These are phyloP conservation scores for Solea senegalensis DNA, from an alignment of 2,113 vertebrate species.

Conservation along the genomic window DNA sequence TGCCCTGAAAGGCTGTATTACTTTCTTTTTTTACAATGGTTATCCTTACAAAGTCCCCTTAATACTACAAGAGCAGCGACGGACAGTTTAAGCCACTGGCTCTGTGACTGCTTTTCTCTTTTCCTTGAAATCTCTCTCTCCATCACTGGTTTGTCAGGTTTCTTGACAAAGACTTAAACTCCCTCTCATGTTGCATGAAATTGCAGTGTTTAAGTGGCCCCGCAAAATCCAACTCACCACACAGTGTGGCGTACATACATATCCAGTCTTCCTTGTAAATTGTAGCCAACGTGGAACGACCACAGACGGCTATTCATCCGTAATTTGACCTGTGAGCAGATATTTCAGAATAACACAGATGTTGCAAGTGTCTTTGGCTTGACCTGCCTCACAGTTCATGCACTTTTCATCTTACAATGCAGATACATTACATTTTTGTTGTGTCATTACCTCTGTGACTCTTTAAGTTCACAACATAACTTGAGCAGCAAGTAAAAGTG, in stretches of 20 bases:
- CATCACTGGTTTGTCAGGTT: neutral
- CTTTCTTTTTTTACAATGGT: slow-evolving; percentile 43
- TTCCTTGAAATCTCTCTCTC: neutral
- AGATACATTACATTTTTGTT: too few relatives aligned
- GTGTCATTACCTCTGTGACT: too few relatives aligned
- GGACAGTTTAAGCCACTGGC: neutral
- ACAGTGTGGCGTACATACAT: neutral
- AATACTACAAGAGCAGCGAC: slow-evolving; percentile 27
- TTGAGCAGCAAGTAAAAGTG: too few relatives aligned
- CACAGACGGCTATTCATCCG: neutral
- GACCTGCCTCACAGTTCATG: too few relatives aligned
- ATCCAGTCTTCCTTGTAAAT: too few relatives aligned
- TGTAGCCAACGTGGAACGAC: neutral
- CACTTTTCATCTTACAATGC: too few relatives aligned
- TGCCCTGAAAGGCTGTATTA: slow-evolving; percentile 36
- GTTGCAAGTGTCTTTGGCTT: too few relatives aligned
- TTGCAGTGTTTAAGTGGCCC: neutral
- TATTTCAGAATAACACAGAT: neutral
- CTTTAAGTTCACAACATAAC: too few relatives aligned
- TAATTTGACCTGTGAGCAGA: neutral
- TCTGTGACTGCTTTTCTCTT: neutral
- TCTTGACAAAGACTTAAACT: neutral
- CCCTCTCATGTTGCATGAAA: neutral
- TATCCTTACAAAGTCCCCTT: slow-evolving; percentile 28
- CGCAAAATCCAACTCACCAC: neutral